These are phyloP conservation scores for Calyptomena viridis DNA, from an alignment of 2,113 vertebrate genomes.

Conservation along the genomic window DNA sequence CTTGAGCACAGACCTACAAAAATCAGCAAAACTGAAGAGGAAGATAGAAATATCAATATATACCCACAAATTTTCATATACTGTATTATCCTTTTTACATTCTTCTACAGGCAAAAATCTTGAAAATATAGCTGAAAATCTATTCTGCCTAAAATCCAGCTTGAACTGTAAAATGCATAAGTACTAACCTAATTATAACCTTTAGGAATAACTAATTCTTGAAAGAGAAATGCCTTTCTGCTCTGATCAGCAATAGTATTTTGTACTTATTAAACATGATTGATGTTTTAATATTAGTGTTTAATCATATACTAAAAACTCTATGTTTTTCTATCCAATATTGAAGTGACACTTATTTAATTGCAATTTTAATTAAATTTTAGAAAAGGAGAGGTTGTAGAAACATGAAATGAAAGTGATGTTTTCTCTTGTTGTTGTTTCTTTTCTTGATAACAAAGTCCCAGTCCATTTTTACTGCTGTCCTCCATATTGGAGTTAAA, in stretches of 20 bases:
- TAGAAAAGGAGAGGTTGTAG: not conserved
- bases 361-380: not conserved
- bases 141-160: not conserved
- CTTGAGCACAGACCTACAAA: not conserved
- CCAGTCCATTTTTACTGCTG: not conserved
- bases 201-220: not conserved
- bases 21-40: not conserved
- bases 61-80: not conserved
- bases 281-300: not conserved
- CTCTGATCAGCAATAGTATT: not conserved
- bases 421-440: not conserved
- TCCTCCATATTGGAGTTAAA: not conserved
- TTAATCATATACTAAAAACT: not conserved
- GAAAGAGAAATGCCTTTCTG: not conserved
- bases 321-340: not conserved
- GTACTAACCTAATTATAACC: not conserved
- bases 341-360: not conserved
- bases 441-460: not conserved
- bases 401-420: not conserved
- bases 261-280: not conserved
- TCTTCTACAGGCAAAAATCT: not conserved
- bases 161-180: not conserved
- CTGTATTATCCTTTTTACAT: not conserved
- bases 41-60: not conserved
- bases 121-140: not conserved